Base-by-base conservation (phyloP, 1,140 invertebrate genomes). In the Aradophagus sp. region DNA sequence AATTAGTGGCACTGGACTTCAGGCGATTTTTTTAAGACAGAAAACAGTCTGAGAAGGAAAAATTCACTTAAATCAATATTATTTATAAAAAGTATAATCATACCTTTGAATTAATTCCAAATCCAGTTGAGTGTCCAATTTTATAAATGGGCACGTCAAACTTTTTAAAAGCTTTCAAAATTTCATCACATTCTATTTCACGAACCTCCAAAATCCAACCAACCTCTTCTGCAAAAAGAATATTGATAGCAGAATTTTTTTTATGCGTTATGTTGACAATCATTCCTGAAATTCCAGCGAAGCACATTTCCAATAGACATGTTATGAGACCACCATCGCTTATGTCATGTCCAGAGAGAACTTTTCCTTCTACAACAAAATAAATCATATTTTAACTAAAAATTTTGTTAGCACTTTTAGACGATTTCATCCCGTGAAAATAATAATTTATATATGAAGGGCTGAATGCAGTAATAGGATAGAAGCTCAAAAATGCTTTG, bases 271-370 rank as follows among this genome's bases (percentile, higher is more conserved):
- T 78, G 66, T 95, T 87, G 0, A 96, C 78, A 6, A 90, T 77
- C 0, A 97, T 75, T 3, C 96, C 96, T 77, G 91, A 90, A 48
- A 97, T 87, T 42, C 97, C 96, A 65, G 90, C 96, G 80, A 99
- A 97, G 19, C 93, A 92, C 97, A 99, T 99, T 87, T 99, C 97
- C 23, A 99, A 77, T 0, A 97, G 76, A 77, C 93, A 95, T 0
- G 93, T 94, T 19, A 99, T 87, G 2, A 99, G 84, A 15, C 97
- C 97, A 27, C 97, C 97, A 86, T 99, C 97, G 82, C 96, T 98
- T 0, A 99, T 87, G 85, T 99, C 97, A 82, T 99, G 97, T 1
- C 97, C 96, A n/a, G 97, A 89, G 10, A 93, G 81, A 5, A 98
- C 79, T 77, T 90, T 89, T 0, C 87, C 87, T 35, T 92, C 91